A percentile compares a stretch with the other conserved stretches of the same genome.
These are phyloP conservation scores for Calameuta idolon DNA, from an alignment of 2,888 invertebrate species.

Conservation along the genomic window DNA sequence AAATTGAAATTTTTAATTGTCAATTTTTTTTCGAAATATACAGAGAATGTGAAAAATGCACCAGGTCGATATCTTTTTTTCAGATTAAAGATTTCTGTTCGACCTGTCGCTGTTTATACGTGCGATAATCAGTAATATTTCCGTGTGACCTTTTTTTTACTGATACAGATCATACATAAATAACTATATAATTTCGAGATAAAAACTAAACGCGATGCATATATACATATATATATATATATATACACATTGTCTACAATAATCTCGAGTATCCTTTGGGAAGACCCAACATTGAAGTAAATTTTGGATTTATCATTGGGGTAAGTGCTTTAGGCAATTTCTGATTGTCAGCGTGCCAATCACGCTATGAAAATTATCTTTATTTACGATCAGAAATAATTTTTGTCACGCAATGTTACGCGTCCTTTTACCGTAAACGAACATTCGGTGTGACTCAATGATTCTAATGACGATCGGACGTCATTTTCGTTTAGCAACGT, in stretches of 20 bases:
- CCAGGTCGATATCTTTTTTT: neutral
- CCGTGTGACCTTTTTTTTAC: neutral
- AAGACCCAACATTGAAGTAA: neutral
- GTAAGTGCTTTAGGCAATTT: neutral
- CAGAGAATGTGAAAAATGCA: neutral
- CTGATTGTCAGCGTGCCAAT: neutral
- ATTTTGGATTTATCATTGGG: neutral
- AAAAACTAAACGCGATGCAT: neutral
- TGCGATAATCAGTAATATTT: neutral
- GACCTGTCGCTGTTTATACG: neutral
- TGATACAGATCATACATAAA: neutral
- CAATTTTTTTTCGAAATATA: neutral
- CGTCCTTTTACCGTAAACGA: neutral
- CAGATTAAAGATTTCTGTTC: neutral
- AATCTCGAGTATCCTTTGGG: neutral
- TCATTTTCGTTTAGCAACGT: no score
- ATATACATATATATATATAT: neutral
- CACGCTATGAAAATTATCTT: neutral
- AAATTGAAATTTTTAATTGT: neutral
- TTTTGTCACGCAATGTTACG: neutral
- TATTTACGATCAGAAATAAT: neutral
- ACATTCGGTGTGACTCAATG: neutral
- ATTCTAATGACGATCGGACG: no score
- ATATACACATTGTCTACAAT: neutral
- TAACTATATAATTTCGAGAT: neutral